Conservation (phyloP, 2,797 vertebrate genomes). For the Pseudotriccus pelzelni region DNA sequence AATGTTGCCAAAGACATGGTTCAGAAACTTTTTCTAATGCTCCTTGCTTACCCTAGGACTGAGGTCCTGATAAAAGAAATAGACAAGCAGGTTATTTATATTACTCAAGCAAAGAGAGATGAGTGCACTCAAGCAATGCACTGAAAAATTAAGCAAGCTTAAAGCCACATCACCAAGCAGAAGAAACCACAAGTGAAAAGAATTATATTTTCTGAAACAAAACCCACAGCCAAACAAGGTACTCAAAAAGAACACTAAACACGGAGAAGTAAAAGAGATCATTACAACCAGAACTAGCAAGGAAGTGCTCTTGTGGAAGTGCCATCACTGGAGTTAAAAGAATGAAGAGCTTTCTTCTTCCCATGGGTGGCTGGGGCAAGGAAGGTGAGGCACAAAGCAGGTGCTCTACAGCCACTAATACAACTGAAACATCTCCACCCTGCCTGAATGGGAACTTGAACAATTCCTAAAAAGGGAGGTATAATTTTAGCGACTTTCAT, state of each 20-base stretch:
- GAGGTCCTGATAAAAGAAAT: neutral
- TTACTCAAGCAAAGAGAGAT: neutral
- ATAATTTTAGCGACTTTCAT: neutral
- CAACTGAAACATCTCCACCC: neutral
- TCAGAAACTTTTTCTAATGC: neutral
- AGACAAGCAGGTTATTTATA: neutral
- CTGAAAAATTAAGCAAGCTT: neutral
- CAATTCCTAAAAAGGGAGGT: neutral
- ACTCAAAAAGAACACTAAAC: neutral
- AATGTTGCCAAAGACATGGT: neutral
- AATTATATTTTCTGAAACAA: neutral
- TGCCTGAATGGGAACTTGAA: neutral
- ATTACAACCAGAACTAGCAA: neutral
- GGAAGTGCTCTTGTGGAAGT: neutral
- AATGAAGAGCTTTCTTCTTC: neutral
- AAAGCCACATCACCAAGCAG: neutral
- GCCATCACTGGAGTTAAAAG: fast-evolving
- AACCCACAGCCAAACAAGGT: neutral
- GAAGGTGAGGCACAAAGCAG: neutral
- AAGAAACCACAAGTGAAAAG: neutral
- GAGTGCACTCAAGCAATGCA: neutral
- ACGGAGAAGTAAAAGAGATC: neutral
- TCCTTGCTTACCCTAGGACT: neutral
- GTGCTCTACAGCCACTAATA: neutral
- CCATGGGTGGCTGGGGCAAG: neutral